These are phyloP conservation scores for Myiozetetes cayanensis DNA, from an alignment of 2,113 vertebrate genomes.

Conservation along the genomic window DNA sequence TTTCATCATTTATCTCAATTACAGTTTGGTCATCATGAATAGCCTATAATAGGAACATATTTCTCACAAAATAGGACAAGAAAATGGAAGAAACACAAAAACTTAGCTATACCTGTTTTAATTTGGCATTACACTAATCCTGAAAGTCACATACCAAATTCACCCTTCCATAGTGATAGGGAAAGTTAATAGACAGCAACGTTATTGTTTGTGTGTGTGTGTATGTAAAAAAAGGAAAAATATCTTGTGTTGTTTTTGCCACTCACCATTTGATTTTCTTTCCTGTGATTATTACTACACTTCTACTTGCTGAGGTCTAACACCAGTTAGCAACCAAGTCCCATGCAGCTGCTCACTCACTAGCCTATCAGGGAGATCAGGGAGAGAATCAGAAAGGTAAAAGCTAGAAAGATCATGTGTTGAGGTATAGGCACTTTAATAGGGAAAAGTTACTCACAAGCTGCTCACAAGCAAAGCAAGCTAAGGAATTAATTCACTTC, in stretches of 20 bases:
- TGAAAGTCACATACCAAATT: not conserved
- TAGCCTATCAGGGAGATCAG: not conserved
- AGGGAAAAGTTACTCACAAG: not conserved
- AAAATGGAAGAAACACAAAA: not conserved
- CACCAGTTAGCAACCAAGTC: not conserved
- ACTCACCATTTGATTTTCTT: not conserved
- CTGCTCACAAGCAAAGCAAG: not conserved
- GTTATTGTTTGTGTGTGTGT: not conserved
- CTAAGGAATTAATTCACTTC: not conserved
- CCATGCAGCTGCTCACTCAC: rapidly evolving
- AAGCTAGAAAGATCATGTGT: rapidly evolving
- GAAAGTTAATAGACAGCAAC: not conserved
- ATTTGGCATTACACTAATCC: not conserved
- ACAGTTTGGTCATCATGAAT: not conserved
- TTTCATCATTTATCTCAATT: not conserved
- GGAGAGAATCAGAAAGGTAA: not conserved
- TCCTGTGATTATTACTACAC: not conserved
- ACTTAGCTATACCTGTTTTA: not conserved
- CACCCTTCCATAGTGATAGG: not conserved
- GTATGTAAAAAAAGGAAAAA: not conserved
- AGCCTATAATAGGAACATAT: not conserved
- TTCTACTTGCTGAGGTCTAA: not conserved
- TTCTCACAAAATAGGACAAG: not conserved
- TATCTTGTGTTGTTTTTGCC: not conserved
- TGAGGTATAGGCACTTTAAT: not conserved